Evolutionary conservation across 2,113 vertebrate genomes (phyloP), one percentile per base, ranked within the genome.

Genomic region (Nesogale talazaci): DNA sequence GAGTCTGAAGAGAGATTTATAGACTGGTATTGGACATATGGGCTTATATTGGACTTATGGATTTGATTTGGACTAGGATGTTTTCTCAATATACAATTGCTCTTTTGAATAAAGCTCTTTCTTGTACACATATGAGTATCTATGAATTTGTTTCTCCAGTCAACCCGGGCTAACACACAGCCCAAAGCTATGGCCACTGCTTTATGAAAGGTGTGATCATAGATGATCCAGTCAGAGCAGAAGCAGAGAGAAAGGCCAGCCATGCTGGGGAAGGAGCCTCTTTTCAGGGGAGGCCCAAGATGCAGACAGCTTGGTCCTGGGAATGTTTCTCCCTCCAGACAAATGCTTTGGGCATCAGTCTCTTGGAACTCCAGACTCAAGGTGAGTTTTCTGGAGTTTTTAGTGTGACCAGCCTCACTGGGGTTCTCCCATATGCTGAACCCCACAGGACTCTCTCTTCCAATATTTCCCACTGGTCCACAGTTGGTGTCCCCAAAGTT

Each of bases 341-440:
- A 6, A 15, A 17, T 16, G 19, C n/a, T 65, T 2, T 19, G 27
- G 40, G 61, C 34, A 56, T 70, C 34, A 69, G 34, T 2, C 34
- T 42, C 3, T 61, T 69, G 0, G 74, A 10, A n/a, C 40, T 56
- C n/a, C 9, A 0, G 2, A 27, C 10, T 25, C 42, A 78, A 20
- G 65, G 12, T 3, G 11, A 20, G 22, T 56, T 67, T 40, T 67
- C 57, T 42, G 56, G 31, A 52, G 56, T 20, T 25, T 52, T 46
- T 29, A 1, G 11, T 34, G 16, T 40, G 46, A 36, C 80, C 38
- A 52, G 63, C 38, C 14, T 25, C 1, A 25, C 22, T 34, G 40
- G n/a, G 19, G 46, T 17, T 72, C 40, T 61, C 42, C 23, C 0
- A 0, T 20, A 38, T 52, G 67, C 31, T n/a, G 36, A 56, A 0